Evolutionary conservation across 1,140 invertebrate genomes (phyloP), one percentile per base, ranked within the genome.

Genomic region (Seison nebaliae): DNA sequence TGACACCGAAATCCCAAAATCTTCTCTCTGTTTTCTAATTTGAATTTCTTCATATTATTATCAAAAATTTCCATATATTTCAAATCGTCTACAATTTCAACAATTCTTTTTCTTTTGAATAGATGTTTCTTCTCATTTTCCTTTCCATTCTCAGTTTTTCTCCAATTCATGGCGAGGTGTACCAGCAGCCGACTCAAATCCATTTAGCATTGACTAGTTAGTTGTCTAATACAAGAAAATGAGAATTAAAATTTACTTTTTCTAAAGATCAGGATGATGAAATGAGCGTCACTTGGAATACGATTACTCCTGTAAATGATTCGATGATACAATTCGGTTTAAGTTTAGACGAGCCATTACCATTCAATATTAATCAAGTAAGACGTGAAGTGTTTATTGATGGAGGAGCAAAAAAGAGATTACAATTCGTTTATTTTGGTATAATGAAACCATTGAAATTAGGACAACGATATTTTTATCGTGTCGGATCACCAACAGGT

Each of bases 251-350:
- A 42, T 32, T 28, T 36, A 17, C n/a, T 19, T 11, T 35, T 22
- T 9, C 24, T 33, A 22, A 22, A 38, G 30, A 24, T n/a, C n/a
- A 15, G 5, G 28, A 18, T 11, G 31, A 31, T 28, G 21, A 34
- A 20, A 74, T 80, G 54, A 65, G 77, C 24, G 71, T 86, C 12
- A 86, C 78, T 36, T 91, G 81, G 81, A 72, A 70, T 1, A 88
- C 81, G 20, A 66, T 68, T 43, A 65, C 70, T 46, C 55, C 70
- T 45, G 72, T 77, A 4, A 47, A 64, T 19, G 57, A 66, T 47
- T 71, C 74, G 0, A 45, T 69, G 20, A 76, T 79, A 14, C 67
- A 76, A 51, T 86, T 74, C 60, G 76, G 76, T 1, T 64, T 67
- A 24, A 34, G 28, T 29, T 54, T 62, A 28, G 46, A 66, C 19